A percentile compares a stretch with the other conserved stretches of the same genome.
Evolutionary conservation across 2,797 vertebrate species (phyloP).

Genomic region (Glossophaga mutica): DNA sequence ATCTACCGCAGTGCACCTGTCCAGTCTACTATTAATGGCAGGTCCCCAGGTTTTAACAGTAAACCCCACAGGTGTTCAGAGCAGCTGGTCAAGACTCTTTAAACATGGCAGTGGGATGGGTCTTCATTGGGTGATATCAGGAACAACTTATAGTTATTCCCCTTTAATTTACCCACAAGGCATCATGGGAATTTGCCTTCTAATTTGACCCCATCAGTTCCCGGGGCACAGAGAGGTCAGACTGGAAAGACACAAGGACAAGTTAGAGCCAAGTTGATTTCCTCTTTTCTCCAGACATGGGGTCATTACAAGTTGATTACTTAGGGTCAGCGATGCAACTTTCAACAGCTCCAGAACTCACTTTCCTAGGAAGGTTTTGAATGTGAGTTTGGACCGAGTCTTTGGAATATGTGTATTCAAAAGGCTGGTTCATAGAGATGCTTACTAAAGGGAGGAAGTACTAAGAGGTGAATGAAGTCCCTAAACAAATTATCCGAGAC

Average conservation of each 20-base stretch:
- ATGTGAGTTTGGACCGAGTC: not conserved
- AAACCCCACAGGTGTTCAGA: not conserved
- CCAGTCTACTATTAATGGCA: not conserved
- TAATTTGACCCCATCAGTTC: not conserved
- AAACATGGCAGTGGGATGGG: not conserved
- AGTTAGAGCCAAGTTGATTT: not conserved
- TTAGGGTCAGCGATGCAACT: not conserved
- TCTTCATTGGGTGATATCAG: not conserved
- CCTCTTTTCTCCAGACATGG: not conserved
- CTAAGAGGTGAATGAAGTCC: not conserved
- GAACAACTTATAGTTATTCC: not conserved
- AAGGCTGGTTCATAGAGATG: not conserved
- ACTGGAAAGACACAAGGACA: not conserved
- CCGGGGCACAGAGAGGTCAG: not conserved
- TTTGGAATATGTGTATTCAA: not conserved
- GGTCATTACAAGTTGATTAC: not conserved
- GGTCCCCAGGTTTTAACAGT: not conserved
- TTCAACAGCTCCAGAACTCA: not conserved
- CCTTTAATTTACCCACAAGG: not conserved
- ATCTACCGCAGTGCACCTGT: not conserved
- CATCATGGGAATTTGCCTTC: not conserved
- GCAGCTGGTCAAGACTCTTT: not conserved
- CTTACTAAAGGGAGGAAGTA: not conserved
- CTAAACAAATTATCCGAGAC: not conserved
- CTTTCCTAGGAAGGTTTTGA: not conserved